These are phyloP conservation scores for Dendrolimus kikuchii DNA, from an alignment of 1,140 invertebrate species.

Conservation along the genomic window DNA sequence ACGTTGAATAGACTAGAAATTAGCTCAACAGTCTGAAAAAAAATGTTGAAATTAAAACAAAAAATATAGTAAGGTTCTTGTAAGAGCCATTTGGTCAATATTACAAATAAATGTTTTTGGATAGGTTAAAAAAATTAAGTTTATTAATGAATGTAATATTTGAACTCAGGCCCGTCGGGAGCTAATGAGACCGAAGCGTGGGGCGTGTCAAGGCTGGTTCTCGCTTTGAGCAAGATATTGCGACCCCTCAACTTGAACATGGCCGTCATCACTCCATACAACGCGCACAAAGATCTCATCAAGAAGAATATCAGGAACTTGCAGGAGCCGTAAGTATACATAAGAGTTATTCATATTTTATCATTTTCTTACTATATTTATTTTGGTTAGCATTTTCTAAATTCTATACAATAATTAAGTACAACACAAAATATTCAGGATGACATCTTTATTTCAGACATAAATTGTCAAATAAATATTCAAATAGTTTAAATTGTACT, in stretches of 20 bases:
- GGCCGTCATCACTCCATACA: conserved; percentile 79
- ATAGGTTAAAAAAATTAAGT: too few species aligned
- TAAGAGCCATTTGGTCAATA: neutral
- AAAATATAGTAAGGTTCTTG: too few species aligned
- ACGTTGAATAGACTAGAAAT: too few species aligned
- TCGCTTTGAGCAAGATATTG: conserved; percentile 22
- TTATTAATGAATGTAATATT: too few species aligned
- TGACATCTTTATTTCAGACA: too few species aligned
- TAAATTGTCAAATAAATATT: too few species aligned
- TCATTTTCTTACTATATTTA: neutral
- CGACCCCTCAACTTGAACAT: conserved; percentile 22
- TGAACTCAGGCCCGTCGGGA: conserved; percentile 27
- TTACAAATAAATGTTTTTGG: neutral
- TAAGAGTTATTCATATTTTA: neutral
- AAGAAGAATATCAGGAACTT: conserved; percentile 28
- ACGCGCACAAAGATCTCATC: conserved; percentile 74
- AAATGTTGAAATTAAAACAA: too few species aligned
- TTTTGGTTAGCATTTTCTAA: neutral
- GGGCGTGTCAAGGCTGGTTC: conserved; percentile 40
- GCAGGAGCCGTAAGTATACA: conserved; percentile 24
- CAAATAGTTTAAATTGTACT: too few species aligned
- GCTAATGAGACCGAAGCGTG: conserved; percentile 54
- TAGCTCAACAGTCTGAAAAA: neutral
- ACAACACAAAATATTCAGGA: too few species aligned
- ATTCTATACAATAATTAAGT: too few species aligned